Percentiles rank a stretch among this genome's conserved stretches.
Conservation (phyloP, 2,888 invertebrate species). For the Machimus atricapillus region DNA sequence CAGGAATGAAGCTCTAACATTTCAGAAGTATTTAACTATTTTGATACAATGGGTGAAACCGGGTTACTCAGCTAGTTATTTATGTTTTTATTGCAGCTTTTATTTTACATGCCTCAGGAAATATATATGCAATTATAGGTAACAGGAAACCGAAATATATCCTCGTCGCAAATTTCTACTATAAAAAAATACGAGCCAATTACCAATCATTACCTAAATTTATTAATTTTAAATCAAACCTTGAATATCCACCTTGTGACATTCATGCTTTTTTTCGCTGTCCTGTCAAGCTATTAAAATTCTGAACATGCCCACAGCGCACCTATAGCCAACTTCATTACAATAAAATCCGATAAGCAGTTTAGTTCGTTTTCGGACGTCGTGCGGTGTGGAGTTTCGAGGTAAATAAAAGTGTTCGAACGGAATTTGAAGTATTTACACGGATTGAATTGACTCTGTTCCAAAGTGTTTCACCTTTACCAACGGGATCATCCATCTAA, state of each 20-base stretch:
- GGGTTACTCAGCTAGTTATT: too few species aligned
- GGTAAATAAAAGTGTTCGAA: not conserved
- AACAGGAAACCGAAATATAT: too few species aligned
- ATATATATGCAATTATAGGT: too few species aligned
- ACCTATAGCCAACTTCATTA: not conserved
- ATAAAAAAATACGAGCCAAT: too few species aligned
- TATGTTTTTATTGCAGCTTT: too few species aligned
- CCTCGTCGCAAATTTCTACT: too few species aligned
- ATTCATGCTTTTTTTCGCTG: not conserved
- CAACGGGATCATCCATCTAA: not conserved
- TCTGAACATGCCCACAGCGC: not conserved
- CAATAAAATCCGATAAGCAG: slow-evolving; percentile 25
- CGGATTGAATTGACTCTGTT: not conserved
- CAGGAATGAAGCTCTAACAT: too few species aligned
- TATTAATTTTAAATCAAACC: not conserved
- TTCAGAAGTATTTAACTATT: too few species aligned
- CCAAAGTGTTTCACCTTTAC: not conserved
- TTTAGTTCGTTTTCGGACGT: slow-evolving; percentile 32
- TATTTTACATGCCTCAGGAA: too few species aligned
- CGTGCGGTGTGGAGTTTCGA: slow-evolving; percentile 18
- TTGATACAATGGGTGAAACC: too few species aligned
- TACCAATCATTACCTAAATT: too few species aligned
- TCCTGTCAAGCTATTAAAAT: not conserved
- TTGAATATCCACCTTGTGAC: not conserved
- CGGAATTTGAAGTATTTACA: not conserved